Conservation (phyloP, 2,113 vertebrate genomes). For the Heterotis niloticus region DNA sequence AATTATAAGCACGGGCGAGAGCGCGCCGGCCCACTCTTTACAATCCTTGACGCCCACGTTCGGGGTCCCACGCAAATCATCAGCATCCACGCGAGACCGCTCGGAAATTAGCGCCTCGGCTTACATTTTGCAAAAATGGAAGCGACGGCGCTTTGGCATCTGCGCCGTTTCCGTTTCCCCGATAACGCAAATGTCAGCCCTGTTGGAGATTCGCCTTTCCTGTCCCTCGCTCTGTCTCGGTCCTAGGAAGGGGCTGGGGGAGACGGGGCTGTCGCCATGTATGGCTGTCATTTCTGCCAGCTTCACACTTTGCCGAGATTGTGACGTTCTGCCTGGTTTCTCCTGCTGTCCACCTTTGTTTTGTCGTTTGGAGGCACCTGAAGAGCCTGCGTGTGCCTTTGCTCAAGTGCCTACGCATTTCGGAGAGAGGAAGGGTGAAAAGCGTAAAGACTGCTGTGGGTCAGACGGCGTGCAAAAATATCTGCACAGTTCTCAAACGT, state of each 20-base stretch:
- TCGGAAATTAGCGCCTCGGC: not conserved
- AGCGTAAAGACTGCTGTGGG: conserved; percentile 29
- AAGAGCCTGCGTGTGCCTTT: not conserved
- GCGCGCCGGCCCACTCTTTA: not conserved
- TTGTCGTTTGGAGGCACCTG: conserved; percentile 13
- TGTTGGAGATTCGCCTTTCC: not conserved
- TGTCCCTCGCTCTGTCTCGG: not conserved
- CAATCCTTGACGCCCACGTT: not conserved
- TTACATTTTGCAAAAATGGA: not conserved
- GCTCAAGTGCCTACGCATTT: conserved; percentile 7
- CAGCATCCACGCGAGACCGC: not conserved
- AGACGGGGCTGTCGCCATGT: conserved; percentile 17
- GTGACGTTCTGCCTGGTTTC: conserved; percentile 6
- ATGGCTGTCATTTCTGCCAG: conserved; percentile 26
- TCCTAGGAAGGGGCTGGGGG: not conserved
- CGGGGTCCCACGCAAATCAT: not conserved
- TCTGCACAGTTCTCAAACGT: not conserved
- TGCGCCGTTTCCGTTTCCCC: not conserved
- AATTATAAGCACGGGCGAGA: conserved; percentile 17
- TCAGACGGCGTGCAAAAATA: not conserved
- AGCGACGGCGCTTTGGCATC: not conserved
- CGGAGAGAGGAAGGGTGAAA: not conserved
- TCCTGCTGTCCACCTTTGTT: conserved; percentile 30
- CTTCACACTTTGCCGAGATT: conserved; percentile 20
- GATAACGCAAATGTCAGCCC: conserved; percentile 4